Percentiles rank a stretch among this genome's conserved stretches.
Evolutionary conservation across 2,797 vertebrate species (phyloP).

Genomic region (Enteromius thamalakanensis): DNA sequence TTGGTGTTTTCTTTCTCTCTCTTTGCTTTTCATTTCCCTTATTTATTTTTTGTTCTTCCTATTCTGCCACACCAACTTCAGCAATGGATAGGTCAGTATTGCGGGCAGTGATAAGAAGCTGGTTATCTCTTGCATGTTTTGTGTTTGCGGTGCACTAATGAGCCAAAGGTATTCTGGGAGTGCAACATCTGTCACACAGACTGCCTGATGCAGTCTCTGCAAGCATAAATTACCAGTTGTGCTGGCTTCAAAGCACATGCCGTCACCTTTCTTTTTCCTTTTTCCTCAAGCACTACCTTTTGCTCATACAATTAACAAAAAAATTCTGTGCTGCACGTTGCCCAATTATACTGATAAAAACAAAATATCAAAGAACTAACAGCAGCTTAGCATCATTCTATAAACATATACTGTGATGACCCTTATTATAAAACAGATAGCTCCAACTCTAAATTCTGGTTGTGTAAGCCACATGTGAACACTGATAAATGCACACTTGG

Average conservation of each 20-base stretch:
- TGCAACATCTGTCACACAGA: slow-evolving; percentile 64
- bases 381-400: slow-evolving; percentile 57
- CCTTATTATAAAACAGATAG: slow-evolving; percentile 9
- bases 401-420: slow-evolving; percentile 58
- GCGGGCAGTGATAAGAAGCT: slow-evolving; percentile 56
- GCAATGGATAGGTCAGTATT: slow-evolving; percentile 58
- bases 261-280: background rate
- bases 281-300: background rate
- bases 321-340: slow-evolving; percentile 5
- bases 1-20: background rate
- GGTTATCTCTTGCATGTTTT: slow-evolving; percentile 50
- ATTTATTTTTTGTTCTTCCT: background rate
- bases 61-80: background rate
- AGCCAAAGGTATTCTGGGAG: slow-evolving; percentile 52
- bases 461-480: background rate
- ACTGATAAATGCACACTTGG: background rate
- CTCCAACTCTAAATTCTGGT: background rate
- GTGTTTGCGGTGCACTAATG: slow-evolving; percentile 55
- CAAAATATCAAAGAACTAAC: slow-evolving; percentile 45
- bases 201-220: slow-evolving; percentile 59
- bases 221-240: slow-evolving; percentile 55
- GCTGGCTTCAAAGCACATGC: slow-evolving; percentile 7
- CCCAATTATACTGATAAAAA: slow-evolving; percentile 17
- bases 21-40: background rate
- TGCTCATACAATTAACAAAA: background rate